Conservation (phyloP, 2,797 vertebrate genomes). For the Lates japonicus region DNA sequence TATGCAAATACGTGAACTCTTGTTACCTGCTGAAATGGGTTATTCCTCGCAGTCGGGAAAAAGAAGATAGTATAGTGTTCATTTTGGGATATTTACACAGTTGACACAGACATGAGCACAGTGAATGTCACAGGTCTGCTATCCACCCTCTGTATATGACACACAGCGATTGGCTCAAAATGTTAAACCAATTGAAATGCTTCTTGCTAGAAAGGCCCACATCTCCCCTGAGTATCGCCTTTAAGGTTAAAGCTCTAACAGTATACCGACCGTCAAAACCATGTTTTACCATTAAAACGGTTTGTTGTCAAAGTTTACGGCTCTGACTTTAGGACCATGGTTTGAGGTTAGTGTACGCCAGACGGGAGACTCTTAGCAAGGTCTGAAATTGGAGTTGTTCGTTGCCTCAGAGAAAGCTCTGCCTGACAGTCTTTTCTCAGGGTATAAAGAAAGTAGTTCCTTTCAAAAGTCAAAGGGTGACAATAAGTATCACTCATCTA, state of each 20-base stretch:
- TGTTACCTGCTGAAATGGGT: conserved; percentile 72
- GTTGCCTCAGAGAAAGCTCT: neutral
- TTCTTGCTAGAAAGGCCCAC: accelerated
- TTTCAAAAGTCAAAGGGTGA: neutral
- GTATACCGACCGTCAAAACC: neutral
- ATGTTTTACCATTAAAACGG: neutral
- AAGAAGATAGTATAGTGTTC: conserved; percentile 67
- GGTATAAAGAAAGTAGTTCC: neutral
- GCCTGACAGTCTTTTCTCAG: neutral
- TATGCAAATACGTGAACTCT: neutral
- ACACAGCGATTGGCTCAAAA: conserved; percentile 58
- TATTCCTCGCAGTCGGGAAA: conserved; percentile 64
- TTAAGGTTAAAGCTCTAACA: neutral
- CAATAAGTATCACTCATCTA: neutral
- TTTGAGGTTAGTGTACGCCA: neutral
- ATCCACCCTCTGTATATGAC: neutral
- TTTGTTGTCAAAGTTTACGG: neutral
- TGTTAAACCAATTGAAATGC: conserved; percentile 53
- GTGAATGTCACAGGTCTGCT: conserved; percentile 69
- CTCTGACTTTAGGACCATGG: accelerated
- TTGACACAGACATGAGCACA: conserved; percentile 14
- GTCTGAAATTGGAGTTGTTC: neutral
- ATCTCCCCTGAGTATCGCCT: accelerated
- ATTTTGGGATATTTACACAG: conserved; percentile 60
- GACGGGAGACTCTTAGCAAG: neutral